Percentiles rank a stretch among this genome's conserved stretches.
Conservation (phyloP, 2,113 vertebrate genomes). For the human region GRCh38 chr19:49449001-49449500, state of each 20-base stretch:
- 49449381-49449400: neutral
- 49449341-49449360: neutral
- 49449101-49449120: too few species aligned
- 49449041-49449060: too few species aligned
- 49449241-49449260: neutral
- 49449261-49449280: neutral
- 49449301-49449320: neutral
- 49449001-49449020: too few species aligned
- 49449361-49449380: neutral
- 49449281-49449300: neutral
- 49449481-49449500: slow-evolving; percentile 90
- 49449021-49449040: too few species aligned
- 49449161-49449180: too few species aligned
- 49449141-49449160: too few species aligned
- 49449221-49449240: neutral
- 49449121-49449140: too few species aligned
- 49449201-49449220: neutral
- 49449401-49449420: neutral
- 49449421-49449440: neutral
- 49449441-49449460: neutral
- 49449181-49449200: neutral
- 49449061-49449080: too few species aligned
- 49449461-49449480: slow-evolving; percentile 87
- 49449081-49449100: too few species aligned
- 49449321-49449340: neutral